Conservation (phyloP, 2,113 vertebrate genomes). For the Barnardius zonarius region DNA sequence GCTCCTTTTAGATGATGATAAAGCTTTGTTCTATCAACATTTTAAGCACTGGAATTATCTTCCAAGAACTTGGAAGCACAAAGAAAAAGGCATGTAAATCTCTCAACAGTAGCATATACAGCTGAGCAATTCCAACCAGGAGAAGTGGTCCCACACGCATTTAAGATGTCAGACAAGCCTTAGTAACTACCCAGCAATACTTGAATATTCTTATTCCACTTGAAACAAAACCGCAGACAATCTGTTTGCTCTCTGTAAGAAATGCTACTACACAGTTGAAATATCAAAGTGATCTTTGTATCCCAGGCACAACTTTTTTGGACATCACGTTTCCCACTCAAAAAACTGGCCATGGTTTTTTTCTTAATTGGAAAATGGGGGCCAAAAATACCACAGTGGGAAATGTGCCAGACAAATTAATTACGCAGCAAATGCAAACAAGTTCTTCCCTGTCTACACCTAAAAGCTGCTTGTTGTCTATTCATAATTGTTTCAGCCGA, state of each 20-base stretch:
- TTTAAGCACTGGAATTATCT: background rate
- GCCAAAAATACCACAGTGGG: background rate
- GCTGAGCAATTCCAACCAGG: background rate
- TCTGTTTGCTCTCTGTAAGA: background rate
- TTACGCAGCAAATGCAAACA: background rate
- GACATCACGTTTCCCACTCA: background rate
- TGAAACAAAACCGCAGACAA: slow-evolving; percentile 13
- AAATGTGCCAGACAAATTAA: slow-evolving; percentile 2
- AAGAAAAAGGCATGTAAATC: background rate
- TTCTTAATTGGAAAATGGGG: background rate
- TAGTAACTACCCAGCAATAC: background rate
- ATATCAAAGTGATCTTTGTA: background rate
- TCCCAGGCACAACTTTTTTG: background rate
- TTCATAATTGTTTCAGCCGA: background rate
- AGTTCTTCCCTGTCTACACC: background rate
- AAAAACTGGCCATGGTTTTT: background rate
- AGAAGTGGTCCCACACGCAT: background rate
- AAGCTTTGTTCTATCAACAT: slow-evolving; percentile 7
- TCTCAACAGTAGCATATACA: background rate
- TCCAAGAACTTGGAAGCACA: background rate
- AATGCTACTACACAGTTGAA: background rate
- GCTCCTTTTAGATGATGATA: background rate
- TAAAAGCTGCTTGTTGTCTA: background rate
- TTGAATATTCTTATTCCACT: slow-evolving; percentile 14
- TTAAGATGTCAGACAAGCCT: slow-evolving; percentile 7